Conservation (phyloP, 2,797 vertebrate genomes). For the Sebastes iracundus region DNA sequence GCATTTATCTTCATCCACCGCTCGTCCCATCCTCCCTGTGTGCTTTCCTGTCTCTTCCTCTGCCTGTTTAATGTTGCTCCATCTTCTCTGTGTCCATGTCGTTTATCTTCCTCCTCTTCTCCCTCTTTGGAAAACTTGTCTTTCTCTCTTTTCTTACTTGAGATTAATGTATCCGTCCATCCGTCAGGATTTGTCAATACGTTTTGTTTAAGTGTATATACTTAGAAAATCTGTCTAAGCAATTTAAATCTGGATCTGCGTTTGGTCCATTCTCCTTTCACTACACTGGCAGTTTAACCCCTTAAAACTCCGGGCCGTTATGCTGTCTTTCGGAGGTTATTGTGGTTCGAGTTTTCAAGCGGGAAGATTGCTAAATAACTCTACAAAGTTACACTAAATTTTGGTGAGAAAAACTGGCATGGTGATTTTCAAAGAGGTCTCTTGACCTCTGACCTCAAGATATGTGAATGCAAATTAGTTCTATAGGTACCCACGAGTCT, state of each 20-base stretch:
- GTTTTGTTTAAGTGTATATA: conserved; percentile 8
- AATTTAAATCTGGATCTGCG: not conserved
- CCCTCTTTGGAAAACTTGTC: conserved; percentile 26
- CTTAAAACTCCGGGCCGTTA: no score
- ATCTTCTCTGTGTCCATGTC: conserved; percentile 20
- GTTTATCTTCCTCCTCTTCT: conserved; percentile 46
- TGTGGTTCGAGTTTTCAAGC: no score
- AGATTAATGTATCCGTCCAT: conserved; percentile 42
- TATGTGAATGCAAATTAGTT: no score
- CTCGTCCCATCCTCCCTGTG: conserved; percentile 43
- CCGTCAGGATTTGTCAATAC: conserved; percentile 28
- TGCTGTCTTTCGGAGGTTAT: not conserved
- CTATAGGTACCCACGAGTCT: no score
- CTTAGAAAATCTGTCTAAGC: not conserved
- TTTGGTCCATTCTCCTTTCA: not conserved
- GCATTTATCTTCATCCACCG: conserved; percentile 66
- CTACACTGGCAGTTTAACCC: no score
- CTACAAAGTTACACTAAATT: no score
- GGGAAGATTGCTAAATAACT: no score
- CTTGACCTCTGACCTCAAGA: no score
- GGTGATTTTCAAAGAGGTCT: no score
- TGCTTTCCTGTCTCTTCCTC: conserved; percentile 37
- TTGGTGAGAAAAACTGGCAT: no score
- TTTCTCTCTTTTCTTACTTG: conserved; percentile 23
- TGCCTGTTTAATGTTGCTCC: conserved; percentile 56